Base-by-base conservation (phyloP, 2,797 vertebrate genomes). In the Pipistrellus pipistrellus region DNA sequence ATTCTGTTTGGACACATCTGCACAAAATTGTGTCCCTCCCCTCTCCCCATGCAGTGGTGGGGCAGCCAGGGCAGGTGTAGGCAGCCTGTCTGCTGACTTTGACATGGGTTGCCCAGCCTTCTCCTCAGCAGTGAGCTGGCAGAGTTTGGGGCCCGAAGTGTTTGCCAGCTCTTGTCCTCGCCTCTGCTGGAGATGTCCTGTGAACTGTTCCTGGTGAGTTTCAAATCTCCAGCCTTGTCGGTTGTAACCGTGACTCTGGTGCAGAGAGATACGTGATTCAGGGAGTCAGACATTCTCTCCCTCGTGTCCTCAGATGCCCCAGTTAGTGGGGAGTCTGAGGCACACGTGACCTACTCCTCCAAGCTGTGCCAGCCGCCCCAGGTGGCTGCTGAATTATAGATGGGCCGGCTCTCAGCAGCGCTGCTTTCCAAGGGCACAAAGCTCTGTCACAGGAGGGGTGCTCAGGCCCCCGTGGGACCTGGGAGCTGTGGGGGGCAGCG, bases 331-430 rank as follows among this genome's bases (percentile, higher is more conserved):
- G 55, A 93, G 59, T 71, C 55, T 0, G 1, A 75, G 80, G 76
- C 27, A 23, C 89, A 18, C 3, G 6, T 69, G 95, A 86, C 85
- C 53, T 35, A 30, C 68, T 75, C 71, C 95, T 84, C 80, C 55
- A 35, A 8, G 46, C 75, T 6, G 38, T 71, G 87, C 91, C 75
- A 51, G 17, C 32, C 0, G 48, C 85, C 88, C n/a, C 48, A 21
- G 93, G 77, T 90, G 25, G 27, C 82, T 38, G 32, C 76, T 84
- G 20, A 94, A 88, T 97, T 95, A 94, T 92, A 66, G 41, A 48
- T 88, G 71, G 1, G 48, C 18, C 75, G 35, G 35, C 81, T 91
- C 53, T 89, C 84, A 2, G 46, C n/a, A 20, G 30, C 0, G 0
- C 57, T 13, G 15, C 83, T 93, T 71, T 84, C 90, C 59, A 64